Percentiles rank a stretch among this genome's conserved stretches.
Evolutionary conservation across 2,113 vertebrate genomes (phyloP).

Genomic region (Seriola rivoliana): DNA sequence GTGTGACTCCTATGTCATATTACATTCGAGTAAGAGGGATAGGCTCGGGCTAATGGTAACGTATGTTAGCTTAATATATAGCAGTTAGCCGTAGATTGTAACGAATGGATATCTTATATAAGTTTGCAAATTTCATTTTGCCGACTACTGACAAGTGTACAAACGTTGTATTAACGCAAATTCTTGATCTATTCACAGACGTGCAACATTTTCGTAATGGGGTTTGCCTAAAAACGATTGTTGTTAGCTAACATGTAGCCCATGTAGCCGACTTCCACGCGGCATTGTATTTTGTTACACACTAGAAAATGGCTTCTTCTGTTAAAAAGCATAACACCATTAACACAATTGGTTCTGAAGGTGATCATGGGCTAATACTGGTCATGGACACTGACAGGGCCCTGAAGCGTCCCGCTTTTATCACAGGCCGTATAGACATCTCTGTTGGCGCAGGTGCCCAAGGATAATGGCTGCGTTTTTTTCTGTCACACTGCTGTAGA

Average conservation of each 20-base stretch:
- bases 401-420: background rate
- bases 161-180: background rate
- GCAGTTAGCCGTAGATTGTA: background rate
- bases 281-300: background rate
- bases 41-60: background rate
- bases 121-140: background rate
- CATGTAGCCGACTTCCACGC: background rate
- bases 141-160: fast-evolving
- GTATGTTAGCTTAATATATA: background rate
- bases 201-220: background rate
- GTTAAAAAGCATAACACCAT: fast-evolving
- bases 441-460: background rate
- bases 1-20: background rate
- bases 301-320: background rate
- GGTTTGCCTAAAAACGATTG: too few relatives aligned
- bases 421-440: background rate
- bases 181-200: fast-evolving
- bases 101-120: background rate
- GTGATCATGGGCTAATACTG: fast-evolving
- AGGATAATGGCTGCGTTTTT: background rate
- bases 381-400: background rate
- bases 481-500: background rate
- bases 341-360: background rate
- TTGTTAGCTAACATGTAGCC: background rate
- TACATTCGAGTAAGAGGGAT: background rate